Conservation (phyloP, 2,888 invertebrate genomes). For the Branchipolynoe longqiensis region DNA sequence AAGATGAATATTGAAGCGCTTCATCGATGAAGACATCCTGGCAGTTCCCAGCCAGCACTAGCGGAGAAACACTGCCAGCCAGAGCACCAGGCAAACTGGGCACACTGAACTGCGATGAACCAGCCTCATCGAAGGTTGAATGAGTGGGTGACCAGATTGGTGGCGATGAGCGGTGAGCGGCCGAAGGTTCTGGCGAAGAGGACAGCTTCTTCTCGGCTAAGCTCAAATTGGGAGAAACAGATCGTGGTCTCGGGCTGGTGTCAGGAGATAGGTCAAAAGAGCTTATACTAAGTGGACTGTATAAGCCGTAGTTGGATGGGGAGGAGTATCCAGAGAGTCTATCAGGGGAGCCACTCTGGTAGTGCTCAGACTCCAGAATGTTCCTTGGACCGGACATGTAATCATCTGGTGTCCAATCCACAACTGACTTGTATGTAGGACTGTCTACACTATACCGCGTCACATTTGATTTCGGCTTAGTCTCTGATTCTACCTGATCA, state of each 20-base stretch:
- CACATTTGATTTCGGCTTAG: not conserved
- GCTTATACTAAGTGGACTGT: slow-evolving; percentile 74
- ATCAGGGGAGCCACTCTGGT: slow-evolving; percentile 42
- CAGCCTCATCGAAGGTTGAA: not conserved
- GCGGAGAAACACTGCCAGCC: not conserved
- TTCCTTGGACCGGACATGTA: slow-evolving; percentile 6
- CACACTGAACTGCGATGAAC: not conserved
- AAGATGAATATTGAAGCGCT: not conserved
- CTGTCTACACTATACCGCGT: slow-evolving; percentile 76
- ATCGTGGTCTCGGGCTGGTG: slow-evolving; percentile 60
- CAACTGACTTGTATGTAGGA: slow-evolving; percentile 74
- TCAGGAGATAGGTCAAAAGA: slow-evolving; percentile 68
- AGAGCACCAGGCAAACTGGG: not conserved
- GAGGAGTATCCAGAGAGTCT: slow-evolving; percentile 27
- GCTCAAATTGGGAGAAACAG: not conserved
- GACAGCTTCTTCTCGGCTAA: not conserved
- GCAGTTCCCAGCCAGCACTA: not conserved
- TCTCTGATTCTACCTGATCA: not conserved
- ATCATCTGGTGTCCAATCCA: slow-evolving; percentile 70
- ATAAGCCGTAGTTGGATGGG: slow-evolving; percentile 60
- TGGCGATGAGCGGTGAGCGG: not conserved
- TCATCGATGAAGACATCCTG: not conserved
- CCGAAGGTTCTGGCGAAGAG: too few species aligned
- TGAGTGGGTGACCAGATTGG: slow-evolving; percentile 19
- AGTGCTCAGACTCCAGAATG: slow-evolving; percentile 22